Base-by-base conservation (phyloP, 1,140 invertebrate species). In the Anadara kagoshimensis region DNA sequence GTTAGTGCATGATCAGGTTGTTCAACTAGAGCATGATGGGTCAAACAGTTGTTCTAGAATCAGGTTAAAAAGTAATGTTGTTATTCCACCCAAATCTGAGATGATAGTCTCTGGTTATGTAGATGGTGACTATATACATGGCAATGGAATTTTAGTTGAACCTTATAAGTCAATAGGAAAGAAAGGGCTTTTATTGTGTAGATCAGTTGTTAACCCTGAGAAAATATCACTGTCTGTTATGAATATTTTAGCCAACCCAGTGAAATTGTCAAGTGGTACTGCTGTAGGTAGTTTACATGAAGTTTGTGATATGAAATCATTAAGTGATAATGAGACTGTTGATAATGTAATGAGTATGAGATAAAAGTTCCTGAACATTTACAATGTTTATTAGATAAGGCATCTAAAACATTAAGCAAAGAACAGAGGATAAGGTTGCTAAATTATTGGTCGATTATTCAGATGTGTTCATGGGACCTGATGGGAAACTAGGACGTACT, bases 401-500 rank as follows among this genome's bases (percentile, higher is more conserved):
- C 56, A 4, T 59, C 67, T 20, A 14, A 24, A 45, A 20, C 61
- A 16, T 56, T 74, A 11, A 56, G 8, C 36, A 11, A 16, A 20
- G 26, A 75, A 5, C 58, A 75, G 63, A 64, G 24, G 0, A 7
- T 20, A 11, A 75, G n/a, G 29, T 75, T 5, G 44, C 14, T 12
- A 1, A 69, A 24, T 43, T 70, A 53, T 45, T 74, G 20, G n/a
- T 29, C 5, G 26, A 43, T 44, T 72, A 49, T 66, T 24, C 47
- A 29, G 77, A 79, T 67, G 51, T 75, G 1, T 79, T 76, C 53
- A 36, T 74, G 16, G 59, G 65, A 3, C 67, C 58, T 57, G 69
- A 75, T 36, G 63, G 66, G 1, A 57, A 73, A 29, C 57, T 78
- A 58, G 77, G 77, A n/a, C 49, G 61, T 45, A 75, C 73, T 18